Conservation (phyloP, 2,113 vertebrate species). For the Hemiprocne comata region DNA sequence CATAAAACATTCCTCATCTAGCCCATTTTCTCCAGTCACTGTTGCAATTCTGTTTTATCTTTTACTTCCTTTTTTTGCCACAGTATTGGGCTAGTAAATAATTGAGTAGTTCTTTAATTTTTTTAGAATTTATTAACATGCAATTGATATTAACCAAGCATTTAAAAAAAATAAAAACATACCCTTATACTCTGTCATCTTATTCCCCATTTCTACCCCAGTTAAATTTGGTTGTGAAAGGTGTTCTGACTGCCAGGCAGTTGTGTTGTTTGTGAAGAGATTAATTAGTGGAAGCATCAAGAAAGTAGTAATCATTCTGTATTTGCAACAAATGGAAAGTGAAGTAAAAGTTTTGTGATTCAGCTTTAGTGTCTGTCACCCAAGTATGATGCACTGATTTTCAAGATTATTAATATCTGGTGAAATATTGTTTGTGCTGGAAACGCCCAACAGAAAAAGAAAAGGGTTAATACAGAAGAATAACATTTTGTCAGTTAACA, state of each 20-base stretch:
- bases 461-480: background rate
- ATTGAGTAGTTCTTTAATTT: background rate
- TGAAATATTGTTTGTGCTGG: background rate
- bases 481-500: background rate
- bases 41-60: background rate
- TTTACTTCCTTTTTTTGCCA: background rate
- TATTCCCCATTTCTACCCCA: background rate
- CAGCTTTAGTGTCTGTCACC: background rate
- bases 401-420: background rate
- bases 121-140: background rate
- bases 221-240: background rate
- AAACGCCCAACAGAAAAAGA: background rate
- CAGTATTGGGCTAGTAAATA: background rate
- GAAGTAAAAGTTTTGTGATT: background rate
- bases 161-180: background rate
- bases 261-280: background rate
- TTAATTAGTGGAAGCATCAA: background rate
- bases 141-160: background rate
- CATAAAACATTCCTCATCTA: background rate
- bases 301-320: background rate
- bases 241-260: background rate
- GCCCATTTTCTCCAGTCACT: background rate
- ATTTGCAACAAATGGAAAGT: background rate
- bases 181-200: background rate
- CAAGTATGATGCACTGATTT: background rate